These are phyloP conservation scores for Noctua fimbriata DNA, from an alignment of 2,888 invertebrate species.

Conservation along the genomic window DNA sequence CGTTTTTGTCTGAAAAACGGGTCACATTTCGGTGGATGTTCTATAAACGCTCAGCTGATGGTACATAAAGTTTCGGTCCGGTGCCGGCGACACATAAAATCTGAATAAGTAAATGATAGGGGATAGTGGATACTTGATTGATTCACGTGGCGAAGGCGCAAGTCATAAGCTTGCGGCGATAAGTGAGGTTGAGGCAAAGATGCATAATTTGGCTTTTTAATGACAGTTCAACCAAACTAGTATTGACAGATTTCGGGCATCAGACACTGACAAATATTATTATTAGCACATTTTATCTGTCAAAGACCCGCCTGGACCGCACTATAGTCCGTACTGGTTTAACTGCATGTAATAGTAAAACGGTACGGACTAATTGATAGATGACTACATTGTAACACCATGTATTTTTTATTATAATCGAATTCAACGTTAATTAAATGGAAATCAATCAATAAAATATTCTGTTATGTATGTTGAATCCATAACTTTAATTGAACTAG, in stretches of 20 bases:
- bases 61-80: slow-evolving; percentile 77
- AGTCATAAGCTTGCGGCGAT: slow-evolving; percentile 56
- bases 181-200: neutral
- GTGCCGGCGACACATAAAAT: slow-evolving; percentile 78
- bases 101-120: slow-evolving; percentile 85
- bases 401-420: neutral
- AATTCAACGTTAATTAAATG: neutral
- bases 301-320: neutral
- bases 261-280: neutral
- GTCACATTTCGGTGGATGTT: slow-evolving; percentile 59
- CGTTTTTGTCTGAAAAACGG: slow-evolving; percentile 60
- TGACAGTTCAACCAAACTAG: neutral
- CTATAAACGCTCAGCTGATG: slow-evolving; percentile 73
- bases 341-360: neutral
- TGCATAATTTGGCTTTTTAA: neutral
- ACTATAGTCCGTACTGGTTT: neutral
- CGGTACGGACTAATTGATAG: neutral
- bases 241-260: neutral
- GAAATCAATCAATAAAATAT: neutral
- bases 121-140: slow-evolving; percentile 83
- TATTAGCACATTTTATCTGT: neutral
- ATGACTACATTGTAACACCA: neutral
- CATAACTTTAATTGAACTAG: neutral
- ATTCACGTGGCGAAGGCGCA: slow-evolving; percentile 72
- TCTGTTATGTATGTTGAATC: neutral